These are phyloP conservation scores for Nannoperca australis DNA, from an alignment of 2,797 vertebrate genomes.

Conservation along the genomic window DNA sequence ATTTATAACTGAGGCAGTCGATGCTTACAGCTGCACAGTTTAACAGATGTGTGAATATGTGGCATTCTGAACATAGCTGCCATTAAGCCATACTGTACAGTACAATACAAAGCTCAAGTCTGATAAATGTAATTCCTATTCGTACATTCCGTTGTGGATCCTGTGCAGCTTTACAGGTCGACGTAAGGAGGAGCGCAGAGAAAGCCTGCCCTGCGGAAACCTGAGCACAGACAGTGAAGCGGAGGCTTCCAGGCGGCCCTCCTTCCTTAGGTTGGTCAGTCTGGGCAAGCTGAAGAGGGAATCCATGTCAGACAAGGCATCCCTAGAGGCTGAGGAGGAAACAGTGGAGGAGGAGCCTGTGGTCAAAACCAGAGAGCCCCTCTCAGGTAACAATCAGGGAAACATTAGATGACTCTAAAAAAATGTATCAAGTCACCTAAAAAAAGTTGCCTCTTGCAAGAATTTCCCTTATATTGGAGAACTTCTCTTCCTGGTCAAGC, in stretches of 20 bases:
- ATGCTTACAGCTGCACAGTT: constrained; percentile 26
- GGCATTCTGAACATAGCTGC: constrained; percentile 50
- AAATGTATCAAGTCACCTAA: neutral
- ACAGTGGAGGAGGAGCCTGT: constrained; percentile 77
- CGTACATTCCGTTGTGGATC: constrained; percentile 13
- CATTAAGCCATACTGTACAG: neutral
- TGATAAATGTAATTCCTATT: neutral
- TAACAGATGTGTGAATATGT: constrained; percentile 57
- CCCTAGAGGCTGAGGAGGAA: constrained; percentile 83
- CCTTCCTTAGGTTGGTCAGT: constrained; percentile 89
- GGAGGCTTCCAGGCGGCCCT: constrained; percentile 83
- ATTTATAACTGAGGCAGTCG: constrained; percentile 65
- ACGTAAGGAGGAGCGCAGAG: constrained; percentile 84
- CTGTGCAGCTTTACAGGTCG: constrained; percentile 82
- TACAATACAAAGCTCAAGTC: constrained; percentile 4
- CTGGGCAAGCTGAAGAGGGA: constrained; percentile 86
- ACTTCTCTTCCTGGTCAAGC: constrained; percentile 32
- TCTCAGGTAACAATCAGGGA: constrained; percentile 81
- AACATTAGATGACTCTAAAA: constrained; percentile 6
- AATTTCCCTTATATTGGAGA: constrained; percentile 21
- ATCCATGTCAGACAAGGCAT: constrained; percentile 87
- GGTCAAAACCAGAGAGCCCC: constrained; percentile 85
- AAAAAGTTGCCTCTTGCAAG: constrained; percentile 2
- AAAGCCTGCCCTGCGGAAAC: constrained; percentile 85
- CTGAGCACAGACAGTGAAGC: constrained; percentile 71